Conservation (phyloP, 2,113 vertebrate species). For the Illadopsis cleaveri region DNA sequence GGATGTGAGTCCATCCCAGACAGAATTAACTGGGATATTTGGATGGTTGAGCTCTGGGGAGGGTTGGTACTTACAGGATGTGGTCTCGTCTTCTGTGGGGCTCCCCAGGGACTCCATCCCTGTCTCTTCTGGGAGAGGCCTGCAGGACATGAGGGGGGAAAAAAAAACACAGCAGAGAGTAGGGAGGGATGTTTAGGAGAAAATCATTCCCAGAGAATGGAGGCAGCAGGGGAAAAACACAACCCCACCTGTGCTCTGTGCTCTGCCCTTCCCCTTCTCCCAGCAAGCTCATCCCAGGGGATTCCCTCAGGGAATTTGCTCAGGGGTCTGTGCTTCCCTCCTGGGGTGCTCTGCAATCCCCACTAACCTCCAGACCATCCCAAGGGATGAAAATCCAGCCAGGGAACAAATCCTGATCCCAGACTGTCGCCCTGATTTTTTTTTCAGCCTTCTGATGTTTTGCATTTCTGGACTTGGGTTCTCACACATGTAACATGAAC, state of each 20-base stretch:
- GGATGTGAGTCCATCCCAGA: too few relatives aligned
- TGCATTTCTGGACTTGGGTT: too few relatives aligned
- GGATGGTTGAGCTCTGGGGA: neutral
- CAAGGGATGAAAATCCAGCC: neutral
- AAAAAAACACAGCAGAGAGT: neutral
- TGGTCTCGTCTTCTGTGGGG: conserved; percentile 78
- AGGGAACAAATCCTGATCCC: neutral
- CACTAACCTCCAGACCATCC: neutral
- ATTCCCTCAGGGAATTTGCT: neutral
- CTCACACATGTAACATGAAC: too few relatives aligned
- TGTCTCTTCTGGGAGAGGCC: conserved; percentile 87
- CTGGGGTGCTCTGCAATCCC: neutral
- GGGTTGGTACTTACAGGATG: conserved; percentile 81
- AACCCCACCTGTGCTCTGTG: fast-evolving
- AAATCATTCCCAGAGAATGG: neutral
- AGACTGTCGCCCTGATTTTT: too few relatives aligned
- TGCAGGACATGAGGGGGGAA: conserved; percentile 2
- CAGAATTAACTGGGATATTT: too few relatives aligned
- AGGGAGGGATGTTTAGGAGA: neutral
- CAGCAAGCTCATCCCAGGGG: neutral
- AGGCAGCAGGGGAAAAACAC: neutral
- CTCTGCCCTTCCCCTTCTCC: neutral
- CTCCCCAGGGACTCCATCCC: conserved; percentile 86
- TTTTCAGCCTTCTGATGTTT: too few relatives aligned
- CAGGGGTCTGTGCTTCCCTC: neutral